Conservation (phyloP, 2,888 invertebrate species). For the Leptogaster cylindrica region DNA sequence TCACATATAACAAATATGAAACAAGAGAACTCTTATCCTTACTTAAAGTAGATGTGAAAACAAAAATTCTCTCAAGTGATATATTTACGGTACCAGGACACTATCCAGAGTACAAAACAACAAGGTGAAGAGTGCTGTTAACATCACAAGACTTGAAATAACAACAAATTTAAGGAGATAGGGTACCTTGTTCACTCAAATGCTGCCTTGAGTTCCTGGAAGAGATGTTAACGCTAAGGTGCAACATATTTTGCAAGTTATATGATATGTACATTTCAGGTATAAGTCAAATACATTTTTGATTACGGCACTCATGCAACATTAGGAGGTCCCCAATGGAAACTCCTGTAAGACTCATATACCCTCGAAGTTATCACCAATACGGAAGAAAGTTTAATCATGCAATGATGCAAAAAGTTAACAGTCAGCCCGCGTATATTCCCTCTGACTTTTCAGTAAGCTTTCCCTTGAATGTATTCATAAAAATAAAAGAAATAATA, state of each 20-base stretch:
- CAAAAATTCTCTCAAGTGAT: not conserved
- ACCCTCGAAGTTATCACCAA: too few relatives aligned
- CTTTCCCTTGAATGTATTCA: too few relatives aligned
- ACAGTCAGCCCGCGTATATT: too few relatives aligned
- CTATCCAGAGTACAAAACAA: not conserved
- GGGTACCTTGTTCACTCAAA: not conserved
- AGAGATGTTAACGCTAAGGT: not conserved
- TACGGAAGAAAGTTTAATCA: too few relatives aligned
- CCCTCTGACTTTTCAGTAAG: too few relatives aligned
- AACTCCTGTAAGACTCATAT: too few relatives aligned
- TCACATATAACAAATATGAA: too few relatives aligned
- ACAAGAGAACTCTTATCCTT: too few relatives aligned
- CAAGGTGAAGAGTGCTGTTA: not conserved
- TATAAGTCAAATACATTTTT: not conserved
- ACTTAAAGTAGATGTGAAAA: too few relatives aligned
- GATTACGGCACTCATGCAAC: conserved; percentile 4
- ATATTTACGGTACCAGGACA: not conserved
- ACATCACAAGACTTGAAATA: not conserved
- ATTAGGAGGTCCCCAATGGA: too few relatives aligned
- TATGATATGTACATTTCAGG: not conserved
- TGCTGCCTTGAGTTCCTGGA: not conserved
- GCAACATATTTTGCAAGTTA: not conserved
- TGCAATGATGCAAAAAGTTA: too few relatives aligned
- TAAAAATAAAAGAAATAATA: too few relatives aligned
- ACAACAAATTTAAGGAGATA: not conserved